These are phyloP conservation scores for Rostratula benghalensis DNA, from an alignment of 2,113 vertebrate genomes.

Conservation along the genomic window DNA sequence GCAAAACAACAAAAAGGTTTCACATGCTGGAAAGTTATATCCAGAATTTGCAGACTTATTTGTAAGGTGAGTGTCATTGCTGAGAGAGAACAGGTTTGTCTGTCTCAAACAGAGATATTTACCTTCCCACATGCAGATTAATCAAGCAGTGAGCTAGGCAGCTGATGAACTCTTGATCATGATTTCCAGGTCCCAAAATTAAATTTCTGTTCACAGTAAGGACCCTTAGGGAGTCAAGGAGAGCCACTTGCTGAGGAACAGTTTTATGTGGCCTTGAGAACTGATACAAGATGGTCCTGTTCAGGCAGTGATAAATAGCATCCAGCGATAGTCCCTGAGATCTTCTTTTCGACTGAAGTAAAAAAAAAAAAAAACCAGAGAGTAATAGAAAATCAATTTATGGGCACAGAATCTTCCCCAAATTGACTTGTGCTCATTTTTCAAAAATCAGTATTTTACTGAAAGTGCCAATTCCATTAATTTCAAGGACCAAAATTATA, in stretches of 20 bases:
- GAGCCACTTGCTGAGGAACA: slow-evolving; percentile 94
- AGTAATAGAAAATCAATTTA: background rate
- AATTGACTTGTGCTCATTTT: background rate
- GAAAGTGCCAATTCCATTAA: background rate
- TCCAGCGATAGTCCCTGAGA: slow-evolving; percentile 95
- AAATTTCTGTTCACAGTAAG: slow-evolving; percentile 96
- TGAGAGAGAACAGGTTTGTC: background rate
- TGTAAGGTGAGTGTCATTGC: background rate
- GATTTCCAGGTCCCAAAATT: slow-evolving; percentile 94
- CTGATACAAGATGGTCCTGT: slow-evolving; percentile 97
- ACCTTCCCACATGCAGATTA: slow-evolving; percentile 93
- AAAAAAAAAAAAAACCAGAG: background rate
- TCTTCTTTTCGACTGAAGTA: slow-evolving; percentile 89
- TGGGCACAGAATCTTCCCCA: background rate
- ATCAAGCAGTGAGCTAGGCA: slow-evolving; percentile 96
- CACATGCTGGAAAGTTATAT: background rate
- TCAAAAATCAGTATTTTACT: background rate
- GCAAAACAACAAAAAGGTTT: background rate
- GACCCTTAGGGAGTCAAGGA: slow-evolving; percentile 91
- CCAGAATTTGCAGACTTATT: background rate
- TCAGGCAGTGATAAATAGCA: slow-evolving; percentile 95
- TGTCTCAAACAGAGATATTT: background rate
- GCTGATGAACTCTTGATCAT: slow-evolving; percentile 97
- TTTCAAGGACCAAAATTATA: background rate
- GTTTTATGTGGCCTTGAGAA: slow-evolving; percentile 96